Evolutionary conservation across 1,140 invertebrate genomes (phyloP).

Genomic region (Caenorhabditis remanei): DNA sequence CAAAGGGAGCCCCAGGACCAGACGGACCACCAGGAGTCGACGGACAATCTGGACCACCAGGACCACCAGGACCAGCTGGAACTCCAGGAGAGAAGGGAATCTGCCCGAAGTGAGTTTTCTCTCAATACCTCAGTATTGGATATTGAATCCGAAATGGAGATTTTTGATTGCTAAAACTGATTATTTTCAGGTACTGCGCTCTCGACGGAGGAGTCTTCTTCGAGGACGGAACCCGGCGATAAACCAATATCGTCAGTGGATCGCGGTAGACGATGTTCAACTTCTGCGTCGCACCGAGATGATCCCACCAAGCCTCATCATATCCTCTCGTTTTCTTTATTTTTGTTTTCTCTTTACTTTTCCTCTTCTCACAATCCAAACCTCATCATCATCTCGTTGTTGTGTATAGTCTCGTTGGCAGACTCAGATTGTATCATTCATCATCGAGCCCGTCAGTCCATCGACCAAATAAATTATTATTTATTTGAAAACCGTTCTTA

Average conservation of each 20-base stretch:
- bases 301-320: conserved; percentile 46
- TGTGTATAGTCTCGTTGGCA: conserved; percentile 52
- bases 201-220: conserved; percentile 61
- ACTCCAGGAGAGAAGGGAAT: conserved; percentile 61
- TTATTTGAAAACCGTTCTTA: conserved; percentile 36
- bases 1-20: conserved; percentile 70
- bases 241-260: conserved; percentile 49
- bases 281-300: conserved; percentile 45
- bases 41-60: conserved; percentile 72
- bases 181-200: conserved; percentile 49
- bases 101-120: conserved; percentile 55
- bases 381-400: conserved; percentile 56
- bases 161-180: background rate
- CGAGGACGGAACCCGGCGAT: conserved; percentile 61
- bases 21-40: conserved; percentile 74
- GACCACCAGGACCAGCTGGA: conserved; percentile 71
- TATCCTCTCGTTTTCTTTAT: conserved; percentile 22
- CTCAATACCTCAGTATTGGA: background rate
- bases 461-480: conserved; percentile 57
- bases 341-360: conserved; percentile 22
- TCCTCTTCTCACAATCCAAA: conserved; percentile 46
- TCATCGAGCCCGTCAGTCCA: conserved; percentile 42
- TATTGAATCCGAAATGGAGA: too few species aligned
- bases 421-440: conserved; percentile 26
- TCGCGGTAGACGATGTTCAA: conserved; percentile 48